Base-by-base conservation (phyloP, 2,888 invertebrate genomes). In the Protonemura montana region DNA sequence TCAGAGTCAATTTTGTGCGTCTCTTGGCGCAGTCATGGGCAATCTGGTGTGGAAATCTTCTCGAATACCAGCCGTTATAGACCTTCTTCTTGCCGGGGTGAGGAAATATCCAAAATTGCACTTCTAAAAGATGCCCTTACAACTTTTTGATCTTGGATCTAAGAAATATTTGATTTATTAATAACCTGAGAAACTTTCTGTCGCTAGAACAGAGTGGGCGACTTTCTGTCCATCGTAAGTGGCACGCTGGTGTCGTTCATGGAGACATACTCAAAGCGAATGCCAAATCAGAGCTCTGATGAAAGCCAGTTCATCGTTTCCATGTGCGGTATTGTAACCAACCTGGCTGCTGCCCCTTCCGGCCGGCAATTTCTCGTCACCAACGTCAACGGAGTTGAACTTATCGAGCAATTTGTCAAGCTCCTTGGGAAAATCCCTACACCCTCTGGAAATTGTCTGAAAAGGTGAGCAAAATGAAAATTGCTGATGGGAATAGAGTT, bases 41-140 rank as follows among this genome's bases (percentile, higher is more conserved):
- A 90, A 90, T 86, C 89, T 92, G n/a, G 88, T 91, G 13, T 92
- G 92, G 91, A 90, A 90, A 87, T 90, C 91, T 2, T 91, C 91
- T 0, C 88, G 89, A 41, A 89, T 90, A 30, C 90, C 90, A 0
- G 88, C 90, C 77, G 90, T 91, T 27, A 89, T 91, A 42, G 90
- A 91, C 41, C 87, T 88, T 28, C 90, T 91, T 89, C 88, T 91
- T 5, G 88, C 90, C 6, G 89, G 89, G 88, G 91, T 91, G 89
- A 3, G 59, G 21, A 59, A 89, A 87, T 86, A 27, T 81, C 0
- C 6, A 25, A 2, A 5, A 80, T 80, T 6, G 10, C 16, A 5
- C 27, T 80, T n/a, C n/a, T n/a, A n/a, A n/a, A n/a, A n/a, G n/a
- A n/a, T n/a, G n/a, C n/a, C n/a, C n/a, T n/a, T n/a, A n/a, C n/a